phyloP scores from a whole-genome alignment of 2,888 invertebrate species.

The Xestia xanthographa region DNA sequence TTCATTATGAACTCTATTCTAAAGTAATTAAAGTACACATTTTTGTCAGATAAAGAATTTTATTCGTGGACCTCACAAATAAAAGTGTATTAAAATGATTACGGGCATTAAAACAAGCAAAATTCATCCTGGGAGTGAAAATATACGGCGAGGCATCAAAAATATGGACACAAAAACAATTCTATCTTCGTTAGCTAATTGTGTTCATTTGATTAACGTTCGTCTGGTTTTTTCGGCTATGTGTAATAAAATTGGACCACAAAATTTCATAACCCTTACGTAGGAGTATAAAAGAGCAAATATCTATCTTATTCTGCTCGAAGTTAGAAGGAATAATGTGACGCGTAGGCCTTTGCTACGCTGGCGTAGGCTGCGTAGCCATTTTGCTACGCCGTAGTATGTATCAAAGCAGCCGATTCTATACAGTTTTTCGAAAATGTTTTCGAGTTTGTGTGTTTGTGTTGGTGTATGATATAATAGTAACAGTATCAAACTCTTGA shows the following conservation, averaged over 20 bases:
- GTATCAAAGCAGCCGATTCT: background rate
- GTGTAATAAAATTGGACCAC: slow-evolving; percentile 18
- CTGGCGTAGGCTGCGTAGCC: slow-evolving; percentile 36
- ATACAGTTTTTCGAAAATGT: background rate
- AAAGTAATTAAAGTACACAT: slow-evolving; percentile 49
- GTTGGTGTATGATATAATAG: background rate
- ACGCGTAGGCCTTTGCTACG: slow-evolving; percentile 16
- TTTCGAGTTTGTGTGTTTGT: background rate
- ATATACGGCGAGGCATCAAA: slow-evolving; percentile 55
- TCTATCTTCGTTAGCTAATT: slow-evolving; percentile 65
- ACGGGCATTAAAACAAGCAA: slow-evolving; percentile 51
- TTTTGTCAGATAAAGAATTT: slow-evolving; percentile 42
- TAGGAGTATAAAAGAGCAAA: slow-evolving; percentile 4
- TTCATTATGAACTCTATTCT: slow-evolving; percentile 42
- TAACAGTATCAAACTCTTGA: background rate
- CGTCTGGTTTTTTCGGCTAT: slow-evolving; percentile 32
- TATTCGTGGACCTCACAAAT: slow-evolving; percentile 30
- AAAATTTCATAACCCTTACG: slow-evolving; percentile 12
- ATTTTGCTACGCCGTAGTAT: slow-evolving; percentile 37
- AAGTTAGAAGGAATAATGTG: background rate
- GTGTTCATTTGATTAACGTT: slow-evolving; percentile 57
- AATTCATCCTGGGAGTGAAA: slow-evolving; percentile 54
- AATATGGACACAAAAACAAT: slow-evolving; percentile 60
- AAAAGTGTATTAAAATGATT: slow-evolving; percentile 58
- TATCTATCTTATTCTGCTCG: background rate